A percentile compares a stretch with the other conserved stretches of the same genome.
These are phyloP conservation scores for Zoroaster sp. DNA, from an alignment of 53 echinoderm and acorn worm species.

Conservation along the genomic window DNA sequence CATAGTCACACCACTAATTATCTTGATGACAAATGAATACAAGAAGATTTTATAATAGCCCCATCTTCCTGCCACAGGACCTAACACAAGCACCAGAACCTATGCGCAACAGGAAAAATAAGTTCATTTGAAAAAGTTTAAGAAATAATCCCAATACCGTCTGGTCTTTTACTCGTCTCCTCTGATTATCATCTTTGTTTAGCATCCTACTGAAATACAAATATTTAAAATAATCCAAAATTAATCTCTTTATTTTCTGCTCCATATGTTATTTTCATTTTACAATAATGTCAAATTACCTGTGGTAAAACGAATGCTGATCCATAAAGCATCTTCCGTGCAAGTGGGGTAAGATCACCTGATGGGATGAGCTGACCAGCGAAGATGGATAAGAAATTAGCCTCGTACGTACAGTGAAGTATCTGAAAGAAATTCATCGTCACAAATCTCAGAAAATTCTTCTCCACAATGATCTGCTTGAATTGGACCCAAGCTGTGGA, in stretches of 20 bases:
- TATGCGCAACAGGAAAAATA: slow-evolving; percentile 11
- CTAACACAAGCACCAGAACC: slow-evolving; percentile 71
- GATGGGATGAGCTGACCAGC: slow-evolving; percentile 82
- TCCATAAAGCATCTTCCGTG: slow-evolving; percentile 79
- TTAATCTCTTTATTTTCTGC: not conserved
- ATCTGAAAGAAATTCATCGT: slow-evolving; percentile 81
- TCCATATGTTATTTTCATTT: no score
- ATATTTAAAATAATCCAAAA: not conserved
- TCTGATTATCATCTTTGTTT: no score
- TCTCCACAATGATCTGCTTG: slow-evolving; percentile 72
- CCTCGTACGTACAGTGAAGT: slow-evolving; percentile 77
- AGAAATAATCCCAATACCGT: no score
- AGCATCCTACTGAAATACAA: no score
- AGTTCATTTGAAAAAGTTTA: not conserved
- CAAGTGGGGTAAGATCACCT: slow-evolving; percentile 53
- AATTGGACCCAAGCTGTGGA: slow-evolving; percentile 54
- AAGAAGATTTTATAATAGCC: slow-evolving; percentile 77
- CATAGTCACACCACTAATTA: slow-evolving; percentile 58
- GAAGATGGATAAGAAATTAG: slow-evolving; percentile 83
- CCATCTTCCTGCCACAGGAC: slow-evolving; percentile 53
- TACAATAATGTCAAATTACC: slow-evolving; percentile 45
- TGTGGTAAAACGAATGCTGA: slow-evolving; percentile 80
- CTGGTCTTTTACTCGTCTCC: no score
- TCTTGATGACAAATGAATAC: slow-evolving; percentile 74
- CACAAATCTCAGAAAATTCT: slow-evolving; percentile 82